Conservation (phyloP, 2,888 invertebrate species). For the Nycteola revayana region DNA sequence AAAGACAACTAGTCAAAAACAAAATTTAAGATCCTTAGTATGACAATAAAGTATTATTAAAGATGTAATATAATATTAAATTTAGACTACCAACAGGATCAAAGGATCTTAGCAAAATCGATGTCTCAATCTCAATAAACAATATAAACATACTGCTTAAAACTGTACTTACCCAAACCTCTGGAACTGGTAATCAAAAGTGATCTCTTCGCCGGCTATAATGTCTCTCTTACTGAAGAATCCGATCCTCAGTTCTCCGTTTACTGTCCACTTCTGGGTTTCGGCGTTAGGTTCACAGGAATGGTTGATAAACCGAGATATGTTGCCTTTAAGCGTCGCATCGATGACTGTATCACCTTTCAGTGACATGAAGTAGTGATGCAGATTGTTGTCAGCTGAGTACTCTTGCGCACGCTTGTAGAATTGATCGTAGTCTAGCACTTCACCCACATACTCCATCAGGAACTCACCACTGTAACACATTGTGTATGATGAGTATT, state of each 20-base stretch:
- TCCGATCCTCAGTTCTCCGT: slow-evolving; percentile 96
- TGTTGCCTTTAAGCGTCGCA: slow-evolving; percentile 97
- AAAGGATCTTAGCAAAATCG: too few relatives aligned
- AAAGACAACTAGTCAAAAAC: too few relatives aligned
- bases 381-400: slow-evolving; percentile 93
- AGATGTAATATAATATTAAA: too few relatives aligned
- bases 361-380: slow-evolving; percentile 99
- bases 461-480: slow-evolving; percentile 93
- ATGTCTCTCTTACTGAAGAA: slow-evolving; percentile 96
- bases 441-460: slow-evolving; percentile 99
- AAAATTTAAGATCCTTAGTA: too few relatives aligned
- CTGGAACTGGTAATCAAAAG: slow-evolving; percentile 99
- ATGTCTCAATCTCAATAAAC: too few relatives aligned
- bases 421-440: slow-evolving; percentile 94
- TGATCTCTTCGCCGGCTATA: slow-evolving; percentile 95
- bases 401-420: slow-evolving; percentile 93
- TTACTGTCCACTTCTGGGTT: slow-evolving; percentile 98
- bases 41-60: too few relatives aligned
- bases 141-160: too few relatives aligned
- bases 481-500: too few relatives aligned
- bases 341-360: slow-evolving; percentile 94
- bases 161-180: slow-evolving; percentile 95
- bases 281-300: slow-evolving; percentile 99
- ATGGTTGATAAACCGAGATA: slow-evolving; percentile 98
- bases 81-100: too few relatives aligned